Conservation (phyloP, 1,140 invertebrate genomes). For the Aphis craccivora region DNA sequence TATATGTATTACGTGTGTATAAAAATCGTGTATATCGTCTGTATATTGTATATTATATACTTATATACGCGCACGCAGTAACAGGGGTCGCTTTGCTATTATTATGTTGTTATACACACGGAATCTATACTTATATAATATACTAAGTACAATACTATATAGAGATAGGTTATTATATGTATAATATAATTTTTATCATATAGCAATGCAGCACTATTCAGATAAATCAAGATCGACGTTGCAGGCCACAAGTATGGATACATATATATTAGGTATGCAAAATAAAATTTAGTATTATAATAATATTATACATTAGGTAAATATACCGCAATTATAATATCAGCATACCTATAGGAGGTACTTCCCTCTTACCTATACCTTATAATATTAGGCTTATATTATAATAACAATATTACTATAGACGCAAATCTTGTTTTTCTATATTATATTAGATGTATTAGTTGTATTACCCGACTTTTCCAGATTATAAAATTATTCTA, state of each 20-base stretch:
- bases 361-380: too few species aligned
- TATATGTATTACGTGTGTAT: background rate
- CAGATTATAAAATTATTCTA: too few species aligned
- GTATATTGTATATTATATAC: background rate
- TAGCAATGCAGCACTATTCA: background rate
- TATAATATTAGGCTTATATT: too few species aligned
- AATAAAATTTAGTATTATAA: background rate
- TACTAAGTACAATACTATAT: background rate
- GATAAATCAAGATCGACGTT: background rate
- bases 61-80: background rate
- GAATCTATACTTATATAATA: background rate
- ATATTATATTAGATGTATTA: too few species aligned
- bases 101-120: constrained; percentile 16
- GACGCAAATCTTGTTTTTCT: too few species aligned
- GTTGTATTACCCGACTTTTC: too few species aligned
- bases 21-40: constrained; percentile 42
- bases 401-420: too few species aligned
- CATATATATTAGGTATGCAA: too few species aligned
- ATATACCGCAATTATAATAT: too few species aligned
- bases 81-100: constrained; percentile 2
- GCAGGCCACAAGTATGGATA: background rate
- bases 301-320: too few species aligned
- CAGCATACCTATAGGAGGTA: too few species aligned
- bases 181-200: background rate
- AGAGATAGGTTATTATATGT: background rate